Evolutionary conservation across 2,888 invertebrate genomes (phyloP).

Genomic region (Spicauda simplicius): DNA sequence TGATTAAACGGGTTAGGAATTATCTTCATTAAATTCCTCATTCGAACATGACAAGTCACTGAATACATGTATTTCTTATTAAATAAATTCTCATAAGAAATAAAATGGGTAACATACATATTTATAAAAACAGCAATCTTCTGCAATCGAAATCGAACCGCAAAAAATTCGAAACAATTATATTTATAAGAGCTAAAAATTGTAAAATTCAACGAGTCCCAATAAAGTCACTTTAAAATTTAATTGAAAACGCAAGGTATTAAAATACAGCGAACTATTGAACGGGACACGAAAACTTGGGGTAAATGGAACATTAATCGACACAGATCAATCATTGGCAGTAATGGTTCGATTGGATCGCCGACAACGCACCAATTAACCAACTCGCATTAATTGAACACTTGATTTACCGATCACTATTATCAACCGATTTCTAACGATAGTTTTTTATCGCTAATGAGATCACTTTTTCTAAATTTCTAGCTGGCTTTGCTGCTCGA

Average conservation of each 20-base stretch:
- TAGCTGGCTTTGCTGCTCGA: background rate
- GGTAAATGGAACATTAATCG: slow-evolving; percentile 54
- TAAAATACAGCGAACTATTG: background rate
- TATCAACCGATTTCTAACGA: slow-evolving; percentile 26
- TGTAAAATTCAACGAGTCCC: background rate
- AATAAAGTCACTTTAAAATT: background rate
- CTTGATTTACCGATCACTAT: slow-evolving; percentile 33
- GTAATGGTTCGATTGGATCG: slow-evolving; percentile 40
- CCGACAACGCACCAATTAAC: slow-evolving; percentile 36
- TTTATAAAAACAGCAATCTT: background rate
- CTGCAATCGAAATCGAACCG: background rate
- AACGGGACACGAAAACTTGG: slow-evolving; percentile 23
- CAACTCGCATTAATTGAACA: slow-evolving; percentile 32
- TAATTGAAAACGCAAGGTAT: background rate
- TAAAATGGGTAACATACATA: background rate
- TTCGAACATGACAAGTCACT: background rate
- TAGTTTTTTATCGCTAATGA: slow-evolving; percentile 22
- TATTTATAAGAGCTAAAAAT: background rate
- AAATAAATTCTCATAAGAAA: slow-evolving; percentile 3
- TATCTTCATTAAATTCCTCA: background rate
- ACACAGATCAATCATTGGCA: slow-evolving; percentile 49
- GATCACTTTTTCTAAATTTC: slow-evolving; percentile 11
- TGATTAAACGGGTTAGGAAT: background rate
- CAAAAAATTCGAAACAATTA: background rate
- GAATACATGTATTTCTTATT: slow-evolving; percentile 1